Evolutionary conservation across 2,113 vertebrate genomes (phyloP), one percentile per base, ranked within the genome.

Genomic region (Ancistrus triradiatus): DNA sequence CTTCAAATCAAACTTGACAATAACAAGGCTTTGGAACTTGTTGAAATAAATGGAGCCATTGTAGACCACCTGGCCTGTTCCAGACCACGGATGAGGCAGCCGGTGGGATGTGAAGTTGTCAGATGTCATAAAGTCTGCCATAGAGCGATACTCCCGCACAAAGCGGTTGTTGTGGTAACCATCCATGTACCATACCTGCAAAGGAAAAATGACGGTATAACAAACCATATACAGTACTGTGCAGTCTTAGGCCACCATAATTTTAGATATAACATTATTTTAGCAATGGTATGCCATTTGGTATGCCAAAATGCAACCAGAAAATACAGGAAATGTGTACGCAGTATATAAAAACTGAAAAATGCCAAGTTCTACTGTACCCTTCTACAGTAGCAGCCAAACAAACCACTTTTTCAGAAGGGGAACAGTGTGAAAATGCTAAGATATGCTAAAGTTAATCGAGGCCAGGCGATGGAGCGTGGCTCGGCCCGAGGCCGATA

Each of bases 101-200:
- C 96, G 95, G 81, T 98, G 92, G 0, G 95, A 97, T 25, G 96
- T 99, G 86, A 98, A 99, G 70, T 99, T 99, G 83, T 98, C 95
- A 0, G 93, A 87, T 57, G 83, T 92, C 92, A 95, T 98, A 75
- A 99, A 99, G 59, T 98, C 94, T 2, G 84, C 81, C 92, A 98
- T 91, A 62, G 95, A 98, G 69, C 80, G 92, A 79, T 99, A 99
- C 78, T 98, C 96, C 0, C 96, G 89, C 37, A 99, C 95, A 0
- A 98, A 98, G 71, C 96, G 94, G 86, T 99, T 99, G 89, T 98
- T 98, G 71, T 99, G 96, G 77, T 99, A 99, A 6, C 95, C 95
- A 25, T 99, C 96, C 96, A 99, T 99, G 83, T 98, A 99, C 92
- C 94, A 99, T 31, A 99, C 96, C 96, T 99, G n/a, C 53, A 68